These are phyloP conservation scores for Drosophila sp. DNA, from an alignment of 1,140 invertebrate genomes.

Conservation along the genomic window DNA sequence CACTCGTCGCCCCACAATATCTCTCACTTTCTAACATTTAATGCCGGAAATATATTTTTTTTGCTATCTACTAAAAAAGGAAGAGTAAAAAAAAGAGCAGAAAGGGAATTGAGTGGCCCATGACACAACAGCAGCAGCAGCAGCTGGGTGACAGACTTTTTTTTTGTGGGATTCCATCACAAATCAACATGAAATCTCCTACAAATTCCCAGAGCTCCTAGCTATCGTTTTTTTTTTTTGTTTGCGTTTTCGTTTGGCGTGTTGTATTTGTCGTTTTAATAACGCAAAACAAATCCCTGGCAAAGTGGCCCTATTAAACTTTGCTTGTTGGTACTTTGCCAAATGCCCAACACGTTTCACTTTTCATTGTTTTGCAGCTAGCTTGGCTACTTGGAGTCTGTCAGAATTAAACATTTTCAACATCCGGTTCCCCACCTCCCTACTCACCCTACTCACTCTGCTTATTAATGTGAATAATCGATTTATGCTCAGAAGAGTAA, in stretches of 20 bases:
- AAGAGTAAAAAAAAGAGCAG: neutral
- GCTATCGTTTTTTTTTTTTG: neutral
- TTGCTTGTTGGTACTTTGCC: slow-evolving; percentile 46
- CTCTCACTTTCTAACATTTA: slow-evolving; percentile 2
- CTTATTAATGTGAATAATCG: slow-evolving; percentile 24
- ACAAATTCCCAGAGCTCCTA: neutral
- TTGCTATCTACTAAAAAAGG: neutral
- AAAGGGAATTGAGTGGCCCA: neutral
- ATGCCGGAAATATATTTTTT: slow-evolving; percentile 5
- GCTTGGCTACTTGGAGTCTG: slow-evolving; percentile 55
- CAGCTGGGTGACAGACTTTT: neutral
- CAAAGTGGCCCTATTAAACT: slow-evolving; percentile 26
- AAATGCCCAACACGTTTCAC: slow-evolving; percentile 70
- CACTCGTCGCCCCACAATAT: neutral
- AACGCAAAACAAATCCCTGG: slow-evolving; percentile 43
- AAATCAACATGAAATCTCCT: slow-evolving; percentile 7
- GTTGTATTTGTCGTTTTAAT: slow-evolving; percentile 12
- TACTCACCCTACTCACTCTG: neutral
- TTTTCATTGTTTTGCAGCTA: slow-evolving; percentile 26
- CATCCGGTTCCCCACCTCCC: slow-evolving; percentile 27
- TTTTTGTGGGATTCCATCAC: slow-evolving; percentile 3
- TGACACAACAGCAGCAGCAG: neutral
- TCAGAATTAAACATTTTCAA: slow-evolving; percentile 59
- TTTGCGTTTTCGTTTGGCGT: too few relatives aligned
- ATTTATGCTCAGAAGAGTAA: neutral